Evolutionary conservation across 2,797 vertebrate genomes (phyloP).

Genomic region (Chelonia mydas): DNA sequence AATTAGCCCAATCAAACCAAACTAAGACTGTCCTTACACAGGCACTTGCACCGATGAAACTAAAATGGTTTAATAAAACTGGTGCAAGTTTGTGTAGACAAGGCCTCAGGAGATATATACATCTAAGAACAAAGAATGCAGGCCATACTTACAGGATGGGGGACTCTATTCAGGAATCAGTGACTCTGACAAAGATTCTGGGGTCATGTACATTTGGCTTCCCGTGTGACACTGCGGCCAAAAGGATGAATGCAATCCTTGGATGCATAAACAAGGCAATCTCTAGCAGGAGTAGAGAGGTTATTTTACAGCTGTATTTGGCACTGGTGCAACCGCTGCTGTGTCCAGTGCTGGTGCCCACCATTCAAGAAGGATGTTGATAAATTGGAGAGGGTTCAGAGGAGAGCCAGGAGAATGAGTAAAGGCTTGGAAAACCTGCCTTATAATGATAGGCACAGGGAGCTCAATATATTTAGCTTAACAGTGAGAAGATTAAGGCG

Average conservation of each 20-base stretch:
- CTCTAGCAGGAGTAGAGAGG: neutral
- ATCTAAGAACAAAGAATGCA: neutral
- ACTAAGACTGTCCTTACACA: too few relatives aligned
- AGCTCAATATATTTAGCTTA: neutral
- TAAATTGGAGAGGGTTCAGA: neutral
- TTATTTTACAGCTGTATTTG: neutral
- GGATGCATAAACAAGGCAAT: neutral
- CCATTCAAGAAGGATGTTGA: neutral
- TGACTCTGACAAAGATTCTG: neutral
- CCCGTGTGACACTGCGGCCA: neutral
- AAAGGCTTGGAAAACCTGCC: neutral
- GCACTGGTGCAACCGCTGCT: too few relatives aligned
- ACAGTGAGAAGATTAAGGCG: neutral
- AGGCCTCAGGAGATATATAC: neutral
- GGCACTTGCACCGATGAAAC: neutral
- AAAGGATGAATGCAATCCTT: neutral
- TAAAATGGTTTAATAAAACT: neutral
- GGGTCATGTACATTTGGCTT: neutral
- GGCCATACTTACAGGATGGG: neutral
- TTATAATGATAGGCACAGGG: neutral
- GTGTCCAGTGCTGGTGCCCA: neutral
- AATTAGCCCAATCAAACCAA: too few relatives aligned
- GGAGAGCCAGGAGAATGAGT: neutral
- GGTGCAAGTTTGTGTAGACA: neutral
- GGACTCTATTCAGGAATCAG: too few relatives aligned